Base-by-base conservation (phyloP, 2,113 vertebrate genomes). In the Upupa epops region DNA sequence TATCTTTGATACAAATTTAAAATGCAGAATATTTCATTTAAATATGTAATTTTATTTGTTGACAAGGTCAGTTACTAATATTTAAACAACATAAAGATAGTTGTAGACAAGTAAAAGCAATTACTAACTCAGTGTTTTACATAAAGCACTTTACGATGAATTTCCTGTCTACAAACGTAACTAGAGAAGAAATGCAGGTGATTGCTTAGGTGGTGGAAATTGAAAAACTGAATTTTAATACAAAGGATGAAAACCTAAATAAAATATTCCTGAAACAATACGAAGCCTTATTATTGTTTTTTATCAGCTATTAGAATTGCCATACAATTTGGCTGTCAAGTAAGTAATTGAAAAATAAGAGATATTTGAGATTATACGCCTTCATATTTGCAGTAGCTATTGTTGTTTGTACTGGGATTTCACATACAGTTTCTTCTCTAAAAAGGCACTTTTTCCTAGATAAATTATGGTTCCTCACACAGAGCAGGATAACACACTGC, bases 391-490 rank as follows among this genome's bases (percentile, higher is more conserved):
- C 22, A 83, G 49, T 18, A 64, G 5, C 3, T 60, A 1, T 29
- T 82, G 16, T 14, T 74, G 5, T 59, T 68, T 42, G 40, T 42
- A 45, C 13, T 49, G 45, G 9, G 14, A 9, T 3, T 85, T 89
- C 76, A 36, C 6, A 81, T 51, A 45, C 0, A 87, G 7, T 1
- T 83, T 68, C 71, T 56, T 13, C 26, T 59, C n/a, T 74, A 52
- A 77, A 81, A 83, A 9, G 2, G 0, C 0, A 3, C 9, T n/a
- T 37, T 69, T 70, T 64, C 2, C 29, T 31, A 19, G 4, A 19
- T 48, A 46, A 69, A 52, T 18, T 36, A 8, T 7, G 5, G 36
- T 52, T 42, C 22, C 21, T 74, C 19, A 40, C 9, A 37, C 19
- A 72, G 31, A 77, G 16, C 10, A 78, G 16, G 22, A 4, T 46